Conservation (phyloP, 1,140 invertebrate species). For the Zaprionus camerounensis region DNA sequence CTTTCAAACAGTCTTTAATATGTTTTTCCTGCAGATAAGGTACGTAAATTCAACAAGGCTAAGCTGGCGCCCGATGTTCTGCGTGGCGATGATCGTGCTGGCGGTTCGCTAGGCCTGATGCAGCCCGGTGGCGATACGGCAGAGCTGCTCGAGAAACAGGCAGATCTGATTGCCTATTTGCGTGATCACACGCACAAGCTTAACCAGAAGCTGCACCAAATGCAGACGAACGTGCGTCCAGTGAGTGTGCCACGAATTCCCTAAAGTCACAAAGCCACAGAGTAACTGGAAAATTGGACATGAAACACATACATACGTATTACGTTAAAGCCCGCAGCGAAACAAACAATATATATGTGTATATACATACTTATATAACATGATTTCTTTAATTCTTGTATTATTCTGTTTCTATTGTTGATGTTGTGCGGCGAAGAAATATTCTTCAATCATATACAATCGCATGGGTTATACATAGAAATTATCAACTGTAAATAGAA, state of each 20-base stretch:
- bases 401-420: slow-evolving; percentile 50
- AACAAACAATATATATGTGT: slow-evolving; percentile 11
- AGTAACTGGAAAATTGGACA: not conserved
- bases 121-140: slow-evolving; percentile 86
- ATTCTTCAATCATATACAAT: slow-evolving; percentile 54
- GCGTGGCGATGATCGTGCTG: slow-evolving; percentile 85
- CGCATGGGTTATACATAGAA: slow-evolving; percentile 24
- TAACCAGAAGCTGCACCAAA: slow-evolving; percentile 85
- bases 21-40: slow-evolving; percentile 84
- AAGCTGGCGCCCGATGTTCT: slow-evolving; percentile 86
- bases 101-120: slow-evolving; percentile 86
- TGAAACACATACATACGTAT: slow-evolving; percentile 30
- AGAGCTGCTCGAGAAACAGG: slow-evolving; percentile 88
- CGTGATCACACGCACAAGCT: slow-evolving; percentile 85
- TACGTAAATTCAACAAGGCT: slow-evolving; percentile 86
- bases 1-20: not conserved
- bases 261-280: slow-evolving; percentile 32
- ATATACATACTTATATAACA: slow-evolving; percentile 7
- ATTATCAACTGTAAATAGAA: slow-evolving; percentile 51
- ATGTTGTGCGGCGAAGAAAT: slow-evolving; percentile 56
- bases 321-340: slow-evolving; percentile 10
- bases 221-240: slow-evolving; percentile 74
- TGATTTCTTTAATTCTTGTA: slow-evolving; percentile 21
- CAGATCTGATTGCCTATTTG: slow-evolving; percentile 85
- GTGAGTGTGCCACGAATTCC: slow-evolving; percentile 63